A percentile compares a stretch with the other conserved stretches of the same genome.
Conservation (phyloP, 2,113 vertebrate species). For the Orthochromis indermauri region DNA sequence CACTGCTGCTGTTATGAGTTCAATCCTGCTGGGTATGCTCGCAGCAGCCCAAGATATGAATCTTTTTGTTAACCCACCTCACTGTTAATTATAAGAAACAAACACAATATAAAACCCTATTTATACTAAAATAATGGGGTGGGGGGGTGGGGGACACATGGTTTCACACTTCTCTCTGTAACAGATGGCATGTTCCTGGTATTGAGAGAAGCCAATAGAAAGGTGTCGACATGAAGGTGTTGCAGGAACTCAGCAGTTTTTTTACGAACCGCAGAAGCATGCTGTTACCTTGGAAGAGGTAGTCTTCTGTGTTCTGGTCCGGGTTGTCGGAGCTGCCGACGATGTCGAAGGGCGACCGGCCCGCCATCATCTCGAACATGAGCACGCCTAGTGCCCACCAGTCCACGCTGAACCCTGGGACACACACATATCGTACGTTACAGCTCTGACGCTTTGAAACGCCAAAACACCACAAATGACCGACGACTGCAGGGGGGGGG, state of each 20-base stretch:
- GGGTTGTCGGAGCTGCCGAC: slow-evolving; percentile 97
- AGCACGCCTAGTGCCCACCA: slow-evolving; percentile 98
- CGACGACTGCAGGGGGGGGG: fast-evolving
- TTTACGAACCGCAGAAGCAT: not conserved
- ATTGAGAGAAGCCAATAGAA: not conserved
- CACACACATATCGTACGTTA: not conserved
- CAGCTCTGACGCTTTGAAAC: not conserved
- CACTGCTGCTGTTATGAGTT: not conserved
- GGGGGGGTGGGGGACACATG: not conserved
- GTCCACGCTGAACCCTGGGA: slow-evolving; percentile 92
- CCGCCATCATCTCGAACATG: slow-evolving; percentile 99
- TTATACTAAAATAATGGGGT: not conserved
- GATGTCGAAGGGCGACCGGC: slow-evolving; percentile 94
- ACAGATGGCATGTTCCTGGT: slow-evolving; percentile 39
- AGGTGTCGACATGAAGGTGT: slow-evolving; percentile 35
- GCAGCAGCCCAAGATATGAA: not conserved
- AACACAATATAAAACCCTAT: not conserved
- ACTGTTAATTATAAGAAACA: not conserved
- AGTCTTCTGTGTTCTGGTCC: slow-evolving; percentile 99
- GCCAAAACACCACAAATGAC: not conserved
- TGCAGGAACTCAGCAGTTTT: not conserved
- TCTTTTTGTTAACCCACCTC: not conserved
- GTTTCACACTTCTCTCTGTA: slow-evolving; percentile 33
- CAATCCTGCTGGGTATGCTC: not conserved
- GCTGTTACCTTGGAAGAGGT: slow-evolving; percentile 93